These are phyloP conservation scores for Neopipo cinnamomea DNA, from an alignment of 2,113 vertebrate species.

Conservation along the genomic window DNA sequence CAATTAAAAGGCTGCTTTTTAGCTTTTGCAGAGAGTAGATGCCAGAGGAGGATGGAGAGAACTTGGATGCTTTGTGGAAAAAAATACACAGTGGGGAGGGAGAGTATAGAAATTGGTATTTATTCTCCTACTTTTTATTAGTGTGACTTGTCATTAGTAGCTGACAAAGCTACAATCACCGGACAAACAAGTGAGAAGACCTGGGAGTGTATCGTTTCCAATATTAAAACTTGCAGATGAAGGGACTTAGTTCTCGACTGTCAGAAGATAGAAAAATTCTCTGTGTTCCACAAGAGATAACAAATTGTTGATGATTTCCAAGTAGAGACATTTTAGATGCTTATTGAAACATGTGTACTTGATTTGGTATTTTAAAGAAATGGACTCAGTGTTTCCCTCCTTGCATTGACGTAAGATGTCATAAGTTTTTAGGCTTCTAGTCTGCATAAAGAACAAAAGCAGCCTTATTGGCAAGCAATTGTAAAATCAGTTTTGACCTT, in stretches of 20 bases:
- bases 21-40: background rate
- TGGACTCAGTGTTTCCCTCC: background rate
- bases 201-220: background rate
- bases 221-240: background rate
- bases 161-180: background rate
- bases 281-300: background rate
- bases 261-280: background rate
- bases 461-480: background rate
- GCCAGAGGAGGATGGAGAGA: background rate
- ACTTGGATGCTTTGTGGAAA: background rate
- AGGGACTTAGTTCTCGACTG: background rate
- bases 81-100: background rate
- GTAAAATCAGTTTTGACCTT: background rate
- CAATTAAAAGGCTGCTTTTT: background rate
- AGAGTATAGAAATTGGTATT: background rate
- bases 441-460: constrained; percentile 1
- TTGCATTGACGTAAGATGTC: background rate
- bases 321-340: background rate
- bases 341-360: background rate
- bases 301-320: background rate
- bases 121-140: background rate
- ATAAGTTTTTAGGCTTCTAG: background rate
- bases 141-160: background rate
- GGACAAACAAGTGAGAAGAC: background rate
- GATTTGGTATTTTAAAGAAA: background rate